These are phyloP conservation scores for Actinernus sp. DNA, from an alignment of 92 coral and sea anemone species.

Conservation along the genomic window DNA sequence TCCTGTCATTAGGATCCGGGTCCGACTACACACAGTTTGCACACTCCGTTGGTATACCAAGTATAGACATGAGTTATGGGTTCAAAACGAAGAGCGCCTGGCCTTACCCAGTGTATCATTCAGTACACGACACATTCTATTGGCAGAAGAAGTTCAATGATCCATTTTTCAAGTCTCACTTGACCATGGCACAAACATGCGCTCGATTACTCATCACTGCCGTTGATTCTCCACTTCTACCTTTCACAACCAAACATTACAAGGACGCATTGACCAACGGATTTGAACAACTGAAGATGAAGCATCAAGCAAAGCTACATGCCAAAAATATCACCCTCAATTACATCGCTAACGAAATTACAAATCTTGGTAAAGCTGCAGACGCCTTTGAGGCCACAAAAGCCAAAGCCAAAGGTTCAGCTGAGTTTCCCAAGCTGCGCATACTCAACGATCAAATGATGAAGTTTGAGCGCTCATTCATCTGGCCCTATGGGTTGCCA, in stretches of 20 bases:
- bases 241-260: conserved; percentile 58
- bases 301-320: conserved; percentile 25
- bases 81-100: conserved; percentile 32
- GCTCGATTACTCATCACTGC: conserved; percentile 55
- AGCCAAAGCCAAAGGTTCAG: conserved; percentile 1
- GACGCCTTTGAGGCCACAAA: conserved; percentile 55
- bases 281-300: conserved; percentile 10
- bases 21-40: conserved; percentile 48
- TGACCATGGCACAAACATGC: conserved; percentile 59
- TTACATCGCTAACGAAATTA: conserved; percentile 28
- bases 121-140: conserved; percentile 83
- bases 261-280: conserved; percentile 45
- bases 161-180: conserved; percentile 69
- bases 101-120: conserved; percentile 71
- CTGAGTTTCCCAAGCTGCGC: conserved; percentile 64
- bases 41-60: conserved; percentile 66
- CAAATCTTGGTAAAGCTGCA: conserved; percentile 23
- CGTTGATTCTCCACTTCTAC: conserved; percentile 75
- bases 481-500: conserved; percentile 79
- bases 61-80: conserved; percentile 67
- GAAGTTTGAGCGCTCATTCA: conserved; percentile 69
- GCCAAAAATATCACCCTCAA: conserved; percentile 45
- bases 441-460: conserved; percentile 81
- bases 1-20: conserved; percentile 39
- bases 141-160: conserved; percentile 72